Conservation (phyloP, 1,140 invertebrate species). For the Caerostris extrusa region DNA sequence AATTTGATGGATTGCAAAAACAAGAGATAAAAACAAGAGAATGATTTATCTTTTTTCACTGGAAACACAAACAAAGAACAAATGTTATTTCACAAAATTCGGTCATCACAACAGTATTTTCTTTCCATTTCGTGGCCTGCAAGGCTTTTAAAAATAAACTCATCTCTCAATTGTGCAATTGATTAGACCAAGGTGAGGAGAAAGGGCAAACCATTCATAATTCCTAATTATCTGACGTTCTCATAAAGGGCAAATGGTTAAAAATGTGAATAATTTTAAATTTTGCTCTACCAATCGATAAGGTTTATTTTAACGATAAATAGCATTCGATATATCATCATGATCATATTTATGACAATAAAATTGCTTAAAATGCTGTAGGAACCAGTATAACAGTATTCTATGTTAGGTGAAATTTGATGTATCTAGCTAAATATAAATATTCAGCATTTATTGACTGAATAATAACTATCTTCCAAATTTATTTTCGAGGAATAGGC, state of each 20-base stretch:
- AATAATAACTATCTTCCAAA: too few relatives aligned
- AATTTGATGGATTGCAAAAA: slow-evolving; percentile 30
- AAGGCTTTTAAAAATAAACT: not conserved
- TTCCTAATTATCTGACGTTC: not conserved
- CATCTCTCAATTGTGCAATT: not conserved
- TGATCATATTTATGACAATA: not conserved
- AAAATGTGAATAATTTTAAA: not conserved
- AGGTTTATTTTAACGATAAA: not conserved
- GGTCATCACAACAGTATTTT: slow-evolving; percentile 36
- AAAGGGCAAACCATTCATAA: not conserved
- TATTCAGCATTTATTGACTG: too few relatives aligned
- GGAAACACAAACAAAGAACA: not conserved
- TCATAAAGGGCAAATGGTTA: not conserved
- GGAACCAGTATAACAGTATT: too few relatives aligned
- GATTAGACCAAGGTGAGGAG: not conserved
- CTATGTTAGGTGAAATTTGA: too few relatives aligned
- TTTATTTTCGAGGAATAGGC: too few relatives aligned
- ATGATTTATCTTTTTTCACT: slow-evolving; percentile 32
- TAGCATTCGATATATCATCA: not conserved
- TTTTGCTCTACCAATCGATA: not conserved
- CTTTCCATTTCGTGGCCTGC: not conserved
- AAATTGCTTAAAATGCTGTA: not conserved
- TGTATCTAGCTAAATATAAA: too few relatives aligned
- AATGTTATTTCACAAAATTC: slow-evolving; percentile 29
- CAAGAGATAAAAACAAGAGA: not conserved